These are phyloP conservation scores for Rhizoglyphus robini DNA, from an alignment of 1,140 invertebrate genomes.

Conservation along the genomic window DNA sequence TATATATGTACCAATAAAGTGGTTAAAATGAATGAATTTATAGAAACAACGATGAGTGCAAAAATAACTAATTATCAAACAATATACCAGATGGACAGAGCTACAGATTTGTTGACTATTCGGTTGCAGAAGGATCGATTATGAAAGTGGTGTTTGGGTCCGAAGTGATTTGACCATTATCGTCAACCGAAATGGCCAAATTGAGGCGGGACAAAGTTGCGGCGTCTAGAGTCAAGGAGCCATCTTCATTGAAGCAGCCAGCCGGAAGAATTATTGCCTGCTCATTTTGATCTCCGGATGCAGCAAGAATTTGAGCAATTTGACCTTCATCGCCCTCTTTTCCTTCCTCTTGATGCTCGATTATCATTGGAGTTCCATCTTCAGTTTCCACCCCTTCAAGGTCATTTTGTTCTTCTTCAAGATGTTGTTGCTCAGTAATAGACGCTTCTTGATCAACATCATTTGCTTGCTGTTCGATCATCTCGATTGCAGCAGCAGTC, in stretches of 20 bases:
- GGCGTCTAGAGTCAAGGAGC: constrained; percentile 6
- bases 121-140: not conserved
- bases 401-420: not conserved
- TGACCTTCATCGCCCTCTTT: not conserved
- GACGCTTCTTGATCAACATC: not conserved
- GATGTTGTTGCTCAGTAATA: not conserved
- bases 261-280: constrained; percentile 4
- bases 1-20: too few relatives aligned
- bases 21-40: too few relatives aligned
- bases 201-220: not conserved
- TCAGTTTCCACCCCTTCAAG: not conserved
- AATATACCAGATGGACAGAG: too few relatives aligned
- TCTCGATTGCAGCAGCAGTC: not conserved
- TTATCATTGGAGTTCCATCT: not conserved
- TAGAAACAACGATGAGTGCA: too few relatives aligned
- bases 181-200: not conserved
- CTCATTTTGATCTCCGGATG: not conserved
- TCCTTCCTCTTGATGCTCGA: not conserved
- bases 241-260: constrained; percentile 15
- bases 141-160: constrained; percentile 1
- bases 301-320: not conserved
- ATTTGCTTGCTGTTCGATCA: constrained; percentile 1
- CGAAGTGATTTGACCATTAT: not conserved
- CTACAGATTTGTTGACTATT: too few relatives aligned
- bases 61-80: too few relatives aligned